A percentile compares a stretch with the other conserved stretches of the same genome.
Evolutionary conservation across 2,888 invertebrate species (phyloP).

Genomic region (Dasypogon diadema): DNA sequence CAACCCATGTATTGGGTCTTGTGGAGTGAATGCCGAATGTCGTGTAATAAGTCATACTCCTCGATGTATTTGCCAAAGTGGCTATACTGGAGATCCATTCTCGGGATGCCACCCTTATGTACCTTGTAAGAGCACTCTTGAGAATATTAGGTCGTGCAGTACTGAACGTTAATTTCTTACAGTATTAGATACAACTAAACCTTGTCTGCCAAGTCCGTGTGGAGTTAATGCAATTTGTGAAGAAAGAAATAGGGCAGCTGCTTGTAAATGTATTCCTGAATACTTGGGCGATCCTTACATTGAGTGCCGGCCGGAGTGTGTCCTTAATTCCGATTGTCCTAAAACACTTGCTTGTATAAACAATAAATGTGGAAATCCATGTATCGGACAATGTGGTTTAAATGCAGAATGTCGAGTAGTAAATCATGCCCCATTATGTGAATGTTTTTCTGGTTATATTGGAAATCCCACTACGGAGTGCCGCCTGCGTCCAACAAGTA

Average conservation of each 20-base stretch:
- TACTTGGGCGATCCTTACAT: slow-evolving; percentile 84
- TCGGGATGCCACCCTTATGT: slow-evolving; percentile 74
- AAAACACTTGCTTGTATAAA: slow-evolving; percentile 79
- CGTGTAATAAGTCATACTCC: slow-evolving; percentile 86
- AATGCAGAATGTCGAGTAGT: slow-evolving; percentile 81
- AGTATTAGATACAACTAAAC: slow-evolving; percentile 74
- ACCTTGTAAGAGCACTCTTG: slow-evolving; percentile 73
- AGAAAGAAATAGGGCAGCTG: slow-evolving; percentile 80
- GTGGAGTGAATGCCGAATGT: slow-evolving; percentile 83
- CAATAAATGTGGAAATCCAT: slow-evolving; percentile 84
- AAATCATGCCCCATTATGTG: slow-evolving; percentile 83
- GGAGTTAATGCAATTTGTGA: slow-evolving; percentile 84
- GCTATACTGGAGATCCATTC: slow-evolving; percentile 88
- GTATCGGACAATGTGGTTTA: slow-evolving; percentile 81
- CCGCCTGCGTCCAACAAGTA: slow-evolving; percentile 63
- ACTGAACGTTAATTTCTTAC: too few species aligned
- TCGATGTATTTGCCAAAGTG: slow-evolving; percentile 82
- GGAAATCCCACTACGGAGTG: slow-evolving; percentile 84
- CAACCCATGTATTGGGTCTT: slow-evolving; percentile 88
- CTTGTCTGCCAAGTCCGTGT: slow-evolving; percentile 84
- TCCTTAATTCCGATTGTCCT: slow-evolving; percentile 81
- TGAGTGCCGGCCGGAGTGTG: slow-evolving; percentile 85
- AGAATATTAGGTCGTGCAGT: too few species aligned
- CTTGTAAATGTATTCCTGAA: slow-evolving; percentile 80
- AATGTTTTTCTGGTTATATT: slow-evolving; percentile 78